Conservation (phyloP, 2,113 vertebrate genomes). For the Archilochus colubris region DNA sequence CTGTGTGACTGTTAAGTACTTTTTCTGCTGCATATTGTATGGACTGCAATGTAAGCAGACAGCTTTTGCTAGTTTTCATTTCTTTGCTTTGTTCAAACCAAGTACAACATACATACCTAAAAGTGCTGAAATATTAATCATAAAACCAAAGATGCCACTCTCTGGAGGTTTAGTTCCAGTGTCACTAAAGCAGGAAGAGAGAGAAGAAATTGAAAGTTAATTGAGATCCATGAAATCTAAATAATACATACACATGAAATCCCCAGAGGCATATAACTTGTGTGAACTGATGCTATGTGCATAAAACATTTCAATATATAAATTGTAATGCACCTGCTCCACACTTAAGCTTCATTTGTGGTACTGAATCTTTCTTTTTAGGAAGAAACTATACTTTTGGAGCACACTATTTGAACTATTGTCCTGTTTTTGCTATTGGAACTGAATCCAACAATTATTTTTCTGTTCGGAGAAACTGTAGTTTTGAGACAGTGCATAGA, state of each 20-base stretch:
- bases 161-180: conserved; percentile 89
- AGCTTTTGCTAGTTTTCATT: not conserved
- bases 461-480: too few relatives aligned
- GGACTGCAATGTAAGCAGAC: not conserved
- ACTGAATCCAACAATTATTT: too few relatives aligned
- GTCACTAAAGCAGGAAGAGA: conserved; percentile 79
- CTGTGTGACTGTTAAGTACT: not conserved
- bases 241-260: not conserved
- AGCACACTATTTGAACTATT: not conserved
- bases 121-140: conserved; percentile 90
- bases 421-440: too few relatives aligned
- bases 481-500: too few relatives aligned
- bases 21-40: not conserved
- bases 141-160: conserved; percentile 93
- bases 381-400: not conserved
- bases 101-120: conserved; percentile 80
- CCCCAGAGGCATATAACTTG: not conserved
- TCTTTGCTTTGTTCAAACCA: not conserved
- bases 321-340: not conserved
- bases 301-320: not conserved
- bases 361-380: not conserved
- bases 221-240: not conserved
- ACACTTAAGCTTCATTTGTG: not conserved
- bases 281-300: not conserved
- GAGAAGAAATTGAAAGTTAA: conserved; percentile 11